Conservation (phyloP, 92 coral and sea anemone species). For the Montipora capitata region DNA sequence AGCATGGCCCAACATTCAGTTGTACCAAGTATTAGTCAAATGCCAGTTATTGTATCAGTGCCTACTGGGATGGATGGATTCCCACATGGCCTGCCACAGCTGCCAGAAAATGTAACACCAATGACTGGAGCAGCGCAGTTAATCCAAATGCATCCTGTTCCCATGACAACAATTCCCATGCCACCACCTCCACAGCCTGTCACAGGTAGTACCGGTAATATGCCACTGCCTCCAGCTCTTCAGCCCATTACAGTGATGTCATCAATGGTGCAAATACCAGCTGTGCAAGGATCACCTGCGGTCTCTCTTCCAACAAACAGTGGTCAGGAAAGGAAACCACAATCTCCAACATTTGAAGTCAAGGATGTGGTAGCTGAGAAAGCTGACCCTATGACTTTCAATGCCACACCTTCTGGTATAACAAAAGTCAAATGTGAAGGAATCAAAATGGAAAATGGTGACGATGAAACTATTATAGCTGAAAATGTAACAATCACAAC, state of each 20-base stretch:
- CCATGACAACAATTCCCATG: constrained; percentile 57
- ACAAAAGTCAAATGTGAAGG: constrained; percentile 21
- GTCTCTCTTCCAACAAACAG: constrained; percentile 25
- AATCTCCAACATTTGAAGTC: constrained; percentile 39
- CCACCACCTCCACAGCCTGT: constrained; percentile 61
- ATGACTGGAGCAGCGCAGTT: constrained; percentile 32
- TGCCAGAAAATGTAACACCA: constrained; percentile 34
- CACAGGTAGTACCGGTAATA: constrained; percentile 8
- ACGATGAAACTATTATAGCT: constrained; percentile 44
- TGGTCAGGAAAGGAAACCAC: background rate
- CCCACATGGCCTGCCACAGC: constrained; percentile 43
- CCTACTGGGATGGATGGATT: constrained; percentile 44
- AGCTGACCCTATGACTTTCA: background rate
- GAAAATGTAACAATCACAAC: constrained; percentile 48
- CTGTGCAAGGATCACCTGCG: background rate
- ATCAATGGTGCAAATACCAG: constrained; percentile 36
- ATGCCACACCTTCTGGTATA: background rate
- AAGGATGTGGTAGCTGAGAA: constrained; percentile 8
- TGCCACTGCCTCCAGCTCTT: constrained; percentile 44
- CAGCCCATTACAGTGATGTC: constrained; percentile 51
- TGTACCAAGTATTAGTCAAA: constrained; percentile 35
- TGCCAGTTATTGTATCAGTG: constrained; percentile 52
- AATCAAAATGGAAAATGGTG: constrained; percentile 50
- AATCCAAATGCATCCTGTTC: constrained; percentile 53
- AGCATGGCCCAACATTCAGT: constrained; percentile 36